phyloP scores from a whole-genome alignment of 2,888 invertebrate species.

The Xestoiulus laeticollis region DNA sequence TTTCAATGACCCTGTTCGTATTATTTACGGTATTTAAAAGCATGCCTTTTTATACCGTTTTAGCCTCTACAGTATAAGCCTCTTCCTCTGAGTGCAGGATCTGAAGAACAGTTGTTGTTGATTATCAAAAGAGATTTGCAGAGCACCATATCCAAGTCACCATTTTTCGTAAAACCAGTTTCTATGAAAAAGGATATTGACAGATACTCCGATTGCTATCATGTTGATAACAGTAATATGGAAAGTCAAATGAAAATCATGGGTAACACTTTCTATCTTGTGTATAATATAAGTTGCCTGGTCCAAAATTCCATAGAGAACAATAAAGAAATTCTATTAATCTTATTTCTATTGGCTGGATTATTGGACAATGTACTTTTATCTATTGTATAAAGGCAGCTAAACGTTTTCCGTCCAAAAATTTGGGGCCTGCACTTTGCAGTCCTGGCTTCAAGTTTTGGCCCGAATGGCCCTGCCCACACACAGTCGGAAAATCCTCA shows the following conservation, averaged over 20 bases:
- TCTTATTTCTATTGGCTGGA: too few species aligned
- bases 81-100: not conserved
- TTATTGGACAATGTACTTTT: too few species aligned
- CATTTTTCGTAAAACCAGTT: not conserved
- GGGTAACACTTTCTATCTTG: not conserved
- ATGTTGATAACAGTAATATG: not conserved
- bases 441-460: too few species aligned
- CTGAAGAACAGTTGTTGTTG: not conserved
- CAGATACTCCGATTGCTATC: conserved; percentile 23
- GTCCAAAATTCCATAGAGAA: too few species aligned
- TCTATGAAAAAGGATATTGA: not conserved
- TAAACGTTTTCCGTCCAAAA: too few species aligned
- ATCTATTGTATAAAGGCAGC: too few species aligned
- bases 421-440: too few species aligned
- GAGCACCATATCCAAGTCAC: not conserved
- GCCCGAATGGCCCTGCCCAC: too few species aligned
- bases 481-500: too few species aligned
- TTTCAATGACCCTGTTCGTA: too few species aligned
- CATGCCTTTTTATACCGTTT: not conserved
- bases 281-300: not conserved
- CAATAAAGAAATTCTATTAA: too few species aligned
- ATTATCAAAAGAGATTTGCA: not conserved
- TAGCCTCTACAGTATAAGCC: not conserved
- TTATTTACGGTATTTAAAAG: too few species aligned
- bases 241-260: conserved; percentile 12